Conservation (phyloP, 2,113 vertebrate species). For the Salminus brasiliensis region DNA sequence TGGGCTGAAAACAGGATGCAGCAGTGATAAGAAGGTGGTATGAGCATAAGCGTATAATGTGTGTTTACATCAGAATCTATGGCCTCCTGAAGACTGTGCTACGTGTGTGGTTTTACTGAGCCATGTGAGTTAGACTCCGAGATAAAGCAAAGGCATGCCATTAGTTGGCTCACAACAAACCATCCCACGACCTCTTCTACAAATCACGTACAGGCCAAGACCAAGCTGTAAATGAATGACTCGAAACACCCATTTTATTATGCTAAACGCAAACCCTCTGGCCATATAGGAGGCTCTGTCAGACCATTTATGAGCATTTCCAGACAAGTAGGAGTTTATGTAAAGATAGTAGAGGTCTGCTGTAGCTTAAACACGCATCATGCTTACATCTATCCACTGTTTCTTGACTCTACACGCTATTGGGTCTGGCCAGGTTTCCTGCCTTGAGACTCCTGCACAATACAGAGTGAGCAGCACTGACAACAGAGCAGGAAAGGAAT, state of each 20-base stretch:
- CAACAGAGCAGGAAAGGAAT: slow-evolving; percentile 53
- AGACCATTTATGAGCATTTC: background rate
- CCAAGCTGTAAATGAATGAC: background rate
- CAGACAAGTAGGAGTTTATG: slow-evolving; percentile 4
- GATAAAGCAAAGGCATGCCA: background rate
- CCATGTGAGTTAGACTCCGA: background rate
- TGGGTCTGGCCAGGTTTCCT: background rate
- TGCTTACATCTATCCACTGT: background rate
- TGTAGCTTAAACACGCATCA: background rate
- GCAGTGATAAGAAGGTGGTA: background rate
- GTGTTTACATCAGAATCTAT: slow-evolving; percentile 38
- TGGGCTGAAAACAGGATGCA: background rate
- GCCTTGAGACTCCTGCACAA: background rate
- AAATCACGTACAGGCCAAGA: background rate
- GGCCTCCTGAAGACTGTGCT: background rate
- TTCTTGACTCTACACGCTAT: background rate
- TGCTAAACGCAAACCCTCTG: background rate
- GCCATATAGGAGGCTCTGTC: background rate
- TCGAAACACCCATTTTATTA: background rate
- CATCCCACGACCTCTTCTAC: background rate
- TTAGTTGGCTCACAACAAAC: background rate
- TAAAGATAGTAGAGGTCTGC: slow-evolving; percentile 6
- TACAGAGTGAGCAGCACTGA: background rate
- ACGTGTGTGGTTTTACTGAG: background rate
- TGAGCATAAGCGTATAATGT: slow-evolving; percentile 15